Evolutionary conservation across 2,888 invertebrate genomes (phyloP), one percentile per base, ranked within the genome.

Genomic region (Catocala sponsa): DNA sequence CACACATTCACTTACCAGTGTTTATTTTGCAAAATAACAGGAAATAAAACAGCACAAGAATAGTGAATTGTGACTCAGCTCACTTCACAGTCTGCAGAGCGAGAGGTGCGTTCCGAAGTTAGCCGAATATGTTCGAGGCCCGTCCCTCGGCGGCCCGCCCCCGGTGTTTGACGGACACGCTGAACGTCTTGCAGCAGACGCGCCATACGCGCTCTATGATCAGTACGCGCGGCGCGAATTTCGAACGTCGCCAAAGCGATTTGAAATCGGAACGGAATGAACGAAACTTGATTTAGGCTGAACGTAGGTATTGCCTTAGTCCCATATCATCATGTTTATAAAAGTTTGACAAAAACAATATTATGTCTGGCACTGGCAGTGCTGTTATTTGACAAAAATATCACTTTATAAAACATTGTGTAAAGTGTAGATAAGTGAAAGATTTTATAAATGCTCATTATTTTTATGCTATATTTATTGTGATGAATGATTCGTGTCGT

Each of bases 41-140:
- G 66, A 74, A 77, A 76, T 74, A 74, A 68, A 77, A 67, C 60
- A 66, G 70, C 33, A 65, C 57, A 55, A 70, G 49, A 52, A 64
- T 49, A 61, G 65, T 43, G 62, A 72, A 65, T 83, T 92, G 91
- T 92, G 86, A 90, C 93, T 91, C 94, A 90, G 87, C 79, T 90
- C 91, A 87, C 86, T 83, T 89, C 90, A 84, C 87, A 81, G 86
- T 66, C 72, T 80, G 76, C 78, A 83, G 87, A 82, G 78, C 70
- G 84, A 79, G 81, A 74, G 65, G 63, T 72, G 78, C 79, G 81
- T 70, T 80, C 83, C 90, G 93, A 89, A 85, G 84, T 79, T 80
- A 78, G 83, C 87, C 89, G 90, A 90, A 72, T 71, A 74, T 61
- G 70, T 72, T 74, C 87, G 88, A 80, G 72, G 87, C 81, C 83